Evolutionary conservation across 2,888 invertebrate species (phyloP).

Genomic region (Operophtera brumata): DNA sequence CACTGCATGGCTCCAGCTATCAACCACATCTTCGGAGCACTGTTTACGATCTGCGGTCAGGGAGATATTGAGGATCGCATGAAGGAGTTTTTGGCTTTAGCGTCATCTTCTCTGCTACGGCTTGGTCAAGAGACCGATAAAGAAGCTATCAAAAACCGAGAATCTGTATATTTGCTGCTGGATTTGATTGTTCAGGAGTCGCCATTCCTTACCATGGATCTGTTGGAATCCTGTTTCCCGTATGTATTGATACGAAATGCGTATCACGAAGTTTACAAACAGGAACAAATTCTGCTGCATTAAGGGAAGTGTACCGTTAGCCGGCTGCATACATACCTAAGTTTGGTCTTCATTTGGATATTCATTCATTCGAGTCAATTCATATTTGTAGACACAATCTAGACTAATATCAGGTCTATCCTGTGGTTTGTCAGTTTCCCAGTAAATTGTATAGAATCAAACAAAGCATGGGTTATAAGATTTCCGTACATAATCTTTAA

Average conservation of each 20-base stretch:
- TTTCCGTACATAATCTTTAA: too few species aligned
- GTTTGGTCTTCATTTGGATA: too few species aligned
- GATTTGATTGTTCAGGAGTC: constrained; percentile 99
- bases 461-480: too few species aligned
- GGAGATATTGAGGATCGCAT: constrained; percentile 98
- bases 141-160: constrained; percentile 95
- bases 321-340: too few species aligned
- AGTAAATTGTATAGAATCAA: too few species aligned
- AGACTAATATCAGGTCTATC: too few species aligned
- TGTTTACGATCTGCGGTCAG: constrained; percentile 97
- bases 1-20: constrained; percentile 99
- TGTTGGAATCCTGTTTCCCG: constrained; percentile 99
- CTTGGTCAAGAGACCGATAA: constrained; percentile 97
- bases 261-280: constrained; percentile 97
- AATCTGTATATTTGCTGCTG: constrained; percentile 97
- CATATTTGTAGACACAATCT: too few species aligned
- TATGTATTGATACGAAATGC: constrained; percentile 98
- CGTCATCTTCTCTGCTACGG: constrained; percentile 96
- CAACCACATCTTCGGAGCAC: constrained; percentile 96
- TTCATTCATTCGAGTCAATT: too few species aligned
- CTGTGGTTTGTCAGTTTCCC: too few species aligned
- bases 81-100: constrained; percentile 96
- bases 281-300: constrained; percentile 85
- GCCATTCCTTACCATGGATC: constrained; percentile 98
- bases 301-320: too few species aligned